These are phyloP conservation scores for Cottus gobio DNA, from an alignment of 2,113 vertebrate species.

Conservation along the genomic window DNA sequence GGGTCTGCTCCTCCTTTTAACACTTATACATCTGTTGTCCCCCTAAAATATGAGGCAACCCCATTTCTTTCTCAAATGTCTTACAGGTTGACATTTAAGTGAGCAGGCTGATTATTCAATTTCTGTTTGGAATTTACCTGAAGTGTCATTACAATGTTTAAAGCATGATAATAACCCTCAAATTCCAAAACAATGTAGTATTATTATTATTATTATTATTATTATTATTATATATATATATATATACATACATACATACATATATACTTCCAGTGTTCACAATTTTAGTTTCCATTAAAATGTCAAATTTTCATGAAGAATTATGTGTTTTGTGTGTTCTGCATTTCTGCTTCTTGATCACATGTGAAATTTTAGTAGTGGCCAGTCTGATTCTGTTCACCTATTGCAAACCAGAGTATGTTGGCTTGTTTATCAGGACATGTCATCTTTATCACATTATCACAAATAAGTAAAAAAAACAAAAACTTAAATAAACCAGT, in stretches of 20 bases:
- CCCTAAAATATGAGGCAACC: conserved; percentile 57
- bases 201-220: too few species aligned
- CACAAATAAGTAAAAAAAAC: background rate
- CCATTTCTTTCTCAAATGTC: conserved; percentile 69
- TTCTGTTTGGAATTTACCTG: conserved; percentile 69
- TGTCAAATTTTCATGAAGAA: conserved; percentile 77
- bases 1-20: conserved; percentile 20
- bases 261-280: conserved; percentile 74
- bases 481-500: background rate
- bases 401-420: background rate
- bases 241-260: conserved; percentile 27
- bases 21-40: conserved; percentile 21
- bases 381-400: background rate
- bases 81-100: conserved; percentile 71
- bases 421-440: background rate
- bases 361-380: background rate
- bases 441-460: background rate
- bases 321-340: conserved; percentile 5
- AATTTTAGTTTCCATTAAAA: conserved; percentile 84
- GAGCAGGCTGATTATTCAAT: conserved; percentile 64
- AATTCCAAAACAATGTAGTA: conserved; percentile 81
- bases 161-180: conserved; percentile 79
- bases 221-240: too few species aligned
- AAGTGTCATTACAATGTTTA: conserved; percentile 70
- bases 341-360: background rate